These are phyloP conservation scores for Epiblema foenella DNA, from an alignment of 2,888 invertebrate species.

Conservation along the genomic window DNA sequence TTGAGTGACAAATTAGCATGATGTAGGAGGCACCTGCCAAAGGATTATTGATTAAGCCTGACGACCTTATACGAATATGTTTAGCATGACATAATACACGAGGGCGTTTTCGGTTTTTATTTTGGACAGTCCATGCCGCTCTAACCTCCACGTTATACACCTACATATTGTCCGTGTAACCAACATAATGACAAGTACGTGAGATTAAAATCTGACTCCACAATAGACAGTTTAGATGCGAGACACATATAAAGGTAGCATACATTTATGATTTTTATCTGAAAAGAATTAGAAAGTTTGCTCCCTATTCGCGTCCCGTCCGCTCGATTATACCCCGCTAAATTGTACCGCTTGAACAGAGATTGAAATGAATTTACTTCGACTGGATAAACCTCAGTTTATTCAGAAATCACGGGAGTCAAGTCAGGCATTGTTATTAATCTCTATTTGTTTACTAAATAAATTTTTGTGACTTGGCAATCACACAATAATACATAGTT, in stretches of 20 bases:
- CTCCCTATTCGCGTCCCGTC: no score
- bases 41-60: background rate
- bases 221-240: background rate
- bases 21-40: background rate
- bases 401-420: no score
- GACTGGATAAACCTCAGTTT: no score
- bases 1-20: background rate
- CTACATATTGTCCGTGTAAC: background rate
- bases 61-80: background rate
- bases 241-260: background rate
- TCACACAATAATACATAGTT: no score
- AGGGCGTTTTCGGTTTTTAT: conserved; percentile 10
- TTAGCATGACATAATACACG: conserved; percentile 8
- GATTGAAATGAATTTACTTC: no score
- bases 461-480: no score
- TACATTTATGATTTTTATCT: no score
- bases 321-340: no score
- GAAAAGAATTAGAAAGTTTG: no score
- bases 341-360: no score
- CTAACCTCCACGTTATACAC: conserved; percentile 2
- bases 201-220: background rate
- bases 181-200: background rate
- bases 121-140: background rate
- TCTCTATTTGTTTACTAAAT: no score
- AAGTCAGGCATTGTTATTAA: no score